phyloP scores from a whole-genome alignment of 2,797 vertebrate genomes.

The Odontamblyopus lacepedii region DNA sequence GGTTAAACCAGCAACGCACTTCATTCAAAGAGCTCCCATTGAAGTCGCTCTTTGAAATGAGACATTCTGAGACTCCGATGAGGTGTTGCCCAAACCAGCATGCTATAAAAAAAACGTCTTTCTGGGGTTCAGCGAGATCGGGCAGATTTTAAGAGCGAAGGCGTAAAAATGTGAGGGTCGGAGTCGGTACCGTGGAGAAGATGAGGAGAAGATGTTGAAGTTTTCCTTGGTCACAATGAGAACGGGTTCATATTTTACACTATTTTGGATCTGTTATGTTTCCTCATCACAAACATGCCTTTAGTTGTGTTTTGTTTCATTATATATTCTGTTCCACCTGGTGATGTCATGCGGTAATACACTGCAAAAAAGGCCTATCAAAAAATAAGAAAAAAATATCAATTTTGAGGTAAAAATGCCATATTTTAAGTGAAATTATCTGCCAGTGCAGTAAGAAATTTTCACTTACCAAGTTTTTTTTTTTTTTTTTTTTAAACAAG shows the following conservation, averaged over 20 bases:
- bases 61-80: background rate
- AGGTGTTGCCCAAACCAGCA: background rate
- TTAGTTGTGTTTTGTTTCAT: too few relatives aligned
- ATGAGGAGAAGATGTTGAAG: background rate
- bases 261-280: too few relatives aligned
- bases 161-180: background rate
- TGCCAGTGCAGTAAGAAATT: too few relatives aligned
- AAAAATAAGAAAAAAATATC: too few relatives aligned
- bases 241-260: background rate
- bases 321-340: too few relatives aligned
- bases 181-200: background rate
- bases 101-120: background rate
- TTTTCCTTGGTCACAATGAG: background rate
- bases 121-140: background rate
- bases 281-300: too few relatives aligned
- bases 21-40: background rate
- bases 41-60: constrained; percentile 6
- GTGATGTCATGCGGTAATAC: too few relatives aligned
- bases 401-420: too few relatives aligned
- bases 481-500: too few relatives aligned
- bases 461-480: too few relatives aligned
- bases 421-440: too few relatives aligned
- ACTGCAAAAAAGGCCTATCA: too few relatives aligned
- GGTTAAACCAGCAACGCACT: constrained; percentile 7
- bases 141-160: background rate